Conservation (phyloP, 1,140 invertebrate genomes). For the Geopemphigus sp. region DNA sequence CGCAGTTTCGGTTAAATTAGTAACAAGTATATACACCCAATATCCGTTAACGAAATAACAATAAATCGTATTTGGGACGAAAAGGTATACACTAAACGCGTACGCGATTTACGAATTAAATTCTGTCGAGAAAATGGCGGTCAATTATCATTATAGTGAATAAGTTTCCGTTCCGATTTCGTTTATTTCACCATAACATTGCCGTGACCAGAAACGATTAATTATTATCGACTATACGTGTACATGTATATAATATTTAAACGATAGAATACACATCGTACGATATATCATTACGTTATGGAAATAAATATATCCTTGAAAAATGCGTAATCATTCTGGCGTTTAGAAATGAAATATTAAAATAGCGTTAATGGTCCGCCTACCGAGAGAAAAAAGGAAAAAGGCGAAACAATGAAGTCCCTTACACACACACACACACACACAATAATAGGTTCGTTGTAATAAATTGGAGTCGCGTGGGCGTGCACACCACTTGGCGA, state of each 20-base stretch:
- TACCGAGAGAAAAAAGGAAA: conserved; percentile 31
- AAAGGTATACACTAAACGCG: too few relatives aligned
- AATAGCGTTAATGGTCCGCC: conserved; percentile 15
- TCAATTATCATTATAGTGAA: too few relatives aligned
- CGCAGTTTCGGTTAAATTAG: too few relatives aligned
- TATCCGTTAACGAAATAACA: too few relatives aligned
- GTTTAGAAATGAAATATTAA: conserved; percentile 30
- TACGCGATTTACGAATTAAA: too few relatives aligned
- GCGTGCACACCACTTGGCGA: background rate
- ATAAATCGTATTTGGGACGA: too few relatives aligned
- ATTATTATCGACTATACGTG: conserved; percentile 6
- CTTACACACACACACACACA: background rate
- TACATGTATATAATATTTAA: background rate
- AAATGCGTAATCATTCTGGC: conserved; percentile 39
- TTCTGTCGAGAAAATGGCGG: too few relatives aligned
- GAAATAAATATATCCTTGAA: conserved; percentile 44
- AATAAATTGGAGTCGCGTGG: conserved; percentile 36
- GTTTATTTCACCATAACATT: background rate
- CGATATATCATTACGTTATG: conserved; percentile 15
- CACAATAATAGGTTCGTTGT: conserved; percentile 39
- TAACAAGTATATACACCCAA: too few relatives aligned
- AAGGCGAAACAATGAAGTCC: conserved; percentile 43
- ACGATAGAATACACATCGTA: background rate
- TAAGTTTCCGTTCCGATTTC: too few relatives aligned
- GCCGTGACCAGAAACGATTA: background rate